Percentiles rank a stretch among this genome's conserved stretches.
phyloP scores from a whole-genome alignment of 2,888 invertebrate genomes.

The Platycnemis pennipes region DNA sequence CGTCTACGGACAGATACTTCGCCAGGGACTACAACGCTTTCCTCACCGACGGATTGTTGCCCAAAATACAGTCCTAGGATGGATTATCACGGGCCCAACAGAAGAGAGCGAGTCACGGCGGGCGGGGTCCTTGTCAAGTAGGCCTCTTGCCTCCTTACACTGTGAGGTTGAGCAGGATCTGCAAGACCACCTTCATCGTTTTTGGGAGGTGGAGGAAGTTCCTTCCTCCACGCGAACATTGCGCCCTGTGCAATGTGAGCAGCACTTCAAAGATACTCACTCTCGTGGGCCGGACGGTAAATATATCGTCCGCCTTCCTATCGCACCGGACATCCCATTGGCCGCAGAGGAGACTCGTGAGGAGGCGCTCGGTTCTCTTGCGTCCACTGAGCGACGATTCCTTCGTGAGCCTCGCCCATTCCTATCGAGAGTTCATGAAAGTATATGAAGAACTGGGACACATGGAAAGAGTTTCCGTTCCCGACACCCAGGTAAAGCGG shows the following conservation, averaged over 20 bases:
- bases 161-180: neutral
- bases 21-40: too few relatives aligned
- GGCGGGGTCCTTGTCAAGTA: too few relatives aligned
- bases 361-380: neutral
- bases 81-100: too few relatives aligned
- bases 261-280: slow-evolving; percentile 72
- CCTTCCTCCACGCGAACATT: slow-evolving; percentile 63
- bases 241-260: slow-evolving; percentile 72
- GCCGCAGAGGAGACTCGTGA: neutral
- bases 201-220: slow-evolving; percentile 74
- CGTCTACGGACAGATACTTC: too few relatives aligned
- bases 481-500: slow-evolving; percentile 17
- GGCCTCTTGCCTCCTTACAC: too few relatives aligned
- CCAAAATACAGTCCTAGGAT: too few relatives aligned
- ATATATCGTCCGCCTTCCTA: slow-evolving; percentile 74
- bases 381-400: slow-evolving; percentile 37
- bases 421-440: slow-evolving; percentile 72
- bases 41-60: too few relatives aligned
- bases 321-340: slow-evolving; percentile 14
- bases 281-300: slow-evolving; percentile 72
- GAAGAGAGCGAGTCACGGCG: too few relatives aligned
- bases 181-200: slow-evolving; percentile 68
- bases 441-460: slow-evolving; percentile 72
- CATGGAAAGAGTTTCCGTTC: slow-evolving; percentile 71
- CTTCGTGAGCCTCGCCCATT: neutral